Evolutionary conservation across 2,888 invertebrate genomes (phyloP), one percentile per base, ranked within the genome.

Genomic region (Catocala fraxini): DNA sequence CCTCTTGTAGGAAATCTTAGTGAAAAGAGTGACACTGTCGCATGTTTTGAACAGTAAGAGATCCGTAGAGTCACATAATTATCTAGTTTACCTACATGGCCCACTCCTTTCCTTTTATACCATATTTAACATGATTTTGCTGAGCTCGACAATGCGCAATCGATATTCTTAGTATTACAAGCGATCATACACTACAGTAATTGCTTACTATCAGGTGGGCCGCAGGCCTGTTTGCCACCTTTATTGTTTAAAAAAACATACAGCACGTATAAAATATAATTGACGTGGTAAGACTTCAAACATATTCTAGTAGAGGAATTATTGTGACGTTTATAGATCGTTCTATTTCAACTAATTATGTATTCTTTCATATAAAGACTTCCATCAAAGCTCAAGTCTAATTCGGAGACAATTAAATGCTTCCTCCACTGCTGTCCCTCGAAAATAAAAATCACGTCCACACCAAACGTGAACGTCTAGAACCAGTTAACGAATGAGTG

Each of bases 401-500:
- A 72, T 66, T 75, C 63, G 49, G 71, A 71, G 63, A 59, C 62
- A 69, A 77, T 77, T 69, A 74, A 65, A 67, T 49, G 63, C 64
- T 74, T 71, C 75, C 69, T 77, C 59, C 61, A 65, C 62, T 65
- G 46, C 63, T 62, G 69, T 71, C 74, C 59, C 59, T 73, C 62
- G 65, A 69, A 76, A 74, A 77, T 74, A 75, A 77, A 69, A 75
- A 75, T 75, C 75, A 77, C 77, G 75, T 75, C 77, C 70, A 64
- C 71, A 73, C 58, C 63, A 76, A 79, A 83, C 86, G 78, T 71
- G 77, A 80, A 86, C 87, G 83, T 87, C 85, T 85, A 83, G 87
- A 84, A 85, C 89, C 86, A 89, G 92, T 92, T 91, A 93, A 89
- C 91, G 89, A 92, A 86, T 92, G 91, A 93, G 92, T 92, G 93